phyloP scores from a whole-genome alignment of 2,113 vertebrate genomes.

The Verasper variegatus region DNA sequence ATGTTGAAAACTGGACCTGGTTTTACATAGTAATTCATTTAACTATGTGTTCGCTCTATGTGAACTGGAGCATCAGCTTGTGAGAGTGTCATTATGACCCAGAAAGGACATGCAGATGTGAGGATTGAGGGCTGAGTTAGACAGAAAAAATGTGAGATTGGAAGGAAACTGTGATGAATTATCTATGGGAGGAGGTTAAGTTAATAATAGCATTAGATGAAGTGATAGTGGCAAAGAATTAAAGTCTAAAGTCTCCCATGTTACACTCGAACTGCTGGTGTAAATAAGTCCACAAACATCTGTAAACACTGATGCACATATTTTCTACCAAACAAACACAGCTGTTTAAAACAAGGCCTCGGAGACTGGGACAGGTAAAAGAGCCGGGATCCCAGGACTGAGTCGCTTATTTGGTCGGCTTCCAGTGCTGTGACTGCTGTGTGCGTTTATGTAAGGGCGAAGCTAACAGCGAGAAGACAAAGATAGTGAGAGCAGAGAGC shows the following conservation, averaged over 20 bases:
- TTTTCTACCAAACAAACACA: constrained; percentile 77
- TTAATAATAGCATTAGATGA: constrained; percentile 82
- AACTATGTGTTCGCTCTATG: background rate
- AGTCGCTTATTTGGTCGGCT: constrained; percentile 49
- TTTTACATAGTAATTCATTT: constrained; percentile 59
- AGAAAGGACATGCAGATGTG: constrained; percentile 66
- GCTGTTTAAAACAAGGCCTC: constrained; percentile 69
- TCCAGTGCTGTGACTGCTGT: constrained; percentile 56
- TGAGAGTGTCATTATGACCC: constrained; percentile 64
- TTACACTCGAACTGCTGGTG: constrained; percentile 81
- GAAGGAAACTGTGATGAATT: constrained; percentile 75
- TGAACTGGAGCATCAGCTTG: constrained; percentile 25
- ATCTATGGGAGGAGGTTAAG: constrained; percentile 63
- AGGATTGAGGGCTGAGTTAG: constrained; percentile 61
- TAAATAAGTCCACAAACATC: constrained; percentile 91
- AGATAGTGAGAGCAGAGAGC: constrained; percentile 73
- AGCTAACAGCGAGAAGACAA: constrained; percentile 72
- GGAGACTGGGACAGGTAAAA: constrained; percentile 70
- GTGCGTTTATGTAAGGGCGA: constrained; percentile 65
- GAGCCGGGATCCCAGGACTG: constrained; percentile 31
- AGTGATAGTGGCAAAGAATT: constrained; percentile 39
- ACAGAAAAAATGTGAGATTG: constrained; percentile 39
- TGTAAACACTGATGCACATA: constrained; percentile 84
- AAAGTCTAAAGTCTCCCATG: constrained; percentile 48
- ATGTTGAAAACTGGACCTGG: constrained; percentile 29